These are phyloP conservation scores for Melieria picta DNA, from an alignment of 2,888 invertebrate species.

Conservation along the genomic window DNA sequence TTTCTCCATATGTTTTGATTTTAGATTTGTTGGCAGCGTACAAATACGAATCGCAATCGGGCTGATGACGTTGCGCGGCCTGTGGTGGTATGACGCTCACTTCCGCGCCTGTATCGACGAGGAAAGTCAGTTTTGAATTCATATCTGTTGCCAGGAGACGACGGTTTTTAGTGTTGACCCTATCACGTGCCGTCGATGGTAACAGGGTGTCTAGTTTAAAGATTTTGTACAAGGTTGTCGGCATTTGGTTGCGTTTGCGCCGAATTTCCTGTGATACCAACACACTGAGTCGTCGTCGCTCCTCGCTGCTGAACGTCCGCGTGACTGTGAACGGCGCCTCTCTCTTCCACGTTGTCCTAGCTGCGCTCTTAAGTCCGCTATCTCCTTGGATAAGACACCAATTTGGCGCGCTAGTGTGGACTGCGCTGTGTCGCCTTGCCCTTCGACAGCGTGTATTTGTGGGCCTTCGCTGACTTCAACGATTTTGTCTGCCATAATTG, in stretches of 20 bases:
- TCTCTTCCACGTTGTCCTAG: neutral
- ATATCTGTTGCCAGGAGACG: neutral
- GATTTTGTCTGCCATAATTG: slow-evolving; percentile 42
- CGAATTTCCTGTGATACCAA: slow-evolving; percentile 14
- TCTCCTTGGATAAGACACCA: neutral
- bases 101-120: slow-evolving; percentile 11
- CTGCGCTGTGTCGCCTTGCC: neutral
- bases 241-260: slow-evolving; percentile 4
- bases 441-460: neutral
- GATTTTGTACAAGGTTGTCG: slow-evolving; percentile 1
- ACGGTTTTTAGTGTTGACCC: neutral
- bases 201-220: slow-evolving; percentile 5
- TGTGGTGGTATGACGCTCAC: slow-evolving; percentile 5
- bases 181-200: neutral
- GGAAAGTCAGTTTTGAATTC: neutral
- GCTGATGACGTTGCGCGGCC: neutral
- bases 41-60: neutral
- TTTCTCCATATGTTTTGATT: slow-evolving; percentile 11
- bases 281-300: neutral
- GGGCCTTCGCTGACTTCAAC: slow-evolving; percentile 37
- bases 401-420: neutral
- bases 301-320: neutral
- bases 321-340: neutral
- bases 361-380: neutral
- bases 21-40: slow-evolving; percentile 5